Evolutionary conservation across 2,888 invertebrate genomes (phyloP), one percentile per base, ranked within the genome.

Genomic region (Papilio demoleus): DNA sequence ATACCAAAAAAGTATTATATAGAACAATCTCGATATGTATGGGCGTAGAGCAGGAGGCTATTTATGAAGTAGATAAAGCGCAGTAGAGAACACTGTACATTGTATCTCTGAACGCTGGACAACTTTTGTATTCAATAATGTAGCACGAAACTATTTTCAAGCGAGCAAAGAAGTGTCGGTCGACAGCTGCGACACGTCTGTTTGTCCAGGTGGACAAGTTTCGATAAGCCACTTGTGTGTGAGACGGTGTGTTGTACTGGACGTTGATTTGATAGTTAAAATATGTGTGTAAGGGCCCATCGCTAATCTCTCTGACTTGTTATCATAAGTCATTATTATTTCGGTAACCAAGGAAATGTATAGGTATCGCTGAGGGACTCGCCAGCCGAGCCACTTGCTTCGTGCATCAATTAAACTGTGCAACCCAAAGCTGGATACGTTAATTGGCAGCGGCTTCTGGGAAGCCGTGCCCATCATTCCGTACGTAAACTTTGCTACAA

Each of bases 401-500:
- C 58, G 38, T 68, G 58, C 66, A 78, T 79, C 83, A 83, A 86
- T 86, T 82, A 87, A 80, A 76, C 82, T 85, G 83, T 75, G 73
- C 75, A n/a, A 5, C 76, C 86, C 84, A 80, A 87, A 87, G 82
- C 79, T 81, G 86, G 87, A 81, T 79, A 81, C 79, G 85, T 84
- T 88, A 86, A 86, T 88, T 86, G 85, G 77, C 77, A 78, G 70
- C 74, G 76, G 79, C 79, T 85, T 86, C 86, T 81, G 76, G 74
- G 84, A 81, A 85, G 77, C 76, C 73, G 73, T 75, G 77, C 75
- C 75, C n/a, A n/a, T n/a, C n/a, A n/a, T n/a, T n/a, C n/a, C n/a
- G n/a, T n/a, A n/a, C n/a, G n/a, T n/a, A n/a, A n/a, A n/a, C n/a
- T 31, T 68, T 56, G 27, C 38, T 47, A 4, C 27, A 47, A 27